Evolutionary conservation across 2,797 vertebrate genomes (phyloP).

Genomic region (Microcaecilia unicolor): DNA sequence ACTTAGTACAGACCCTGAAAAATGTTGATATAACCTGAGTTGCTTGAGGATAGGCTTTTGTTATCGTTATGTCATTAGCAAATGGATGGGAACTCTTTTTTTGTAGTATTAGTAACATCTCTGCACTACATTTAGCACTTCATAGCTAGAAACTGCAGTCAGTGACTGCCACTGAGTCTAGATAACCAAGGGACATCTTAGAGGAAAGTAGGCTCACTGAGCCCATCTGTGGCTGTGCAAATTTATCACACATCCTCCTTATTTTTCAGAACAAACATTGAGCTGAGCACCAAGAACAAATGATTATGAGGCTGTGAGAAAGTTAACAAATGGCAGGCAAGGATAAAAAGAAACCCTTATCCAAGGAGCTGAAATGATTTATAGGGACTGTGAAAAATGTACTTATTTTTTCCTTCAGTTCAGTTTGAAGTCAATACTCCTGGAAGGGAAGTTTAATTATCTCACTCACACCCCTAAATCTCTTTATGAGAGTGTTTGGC

Average conservation of each 20-base stretch:
- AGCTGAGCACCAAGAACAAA: conserved; percentile 3
- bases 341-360: neutral
- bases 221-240: neutral
- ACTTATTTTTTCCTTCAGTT: conserved; percentile 36
- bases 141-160: conserved; percentile 6
- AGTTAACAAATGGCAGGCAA: neutral
- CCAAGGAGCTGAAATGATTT: conserved; percentile 29
- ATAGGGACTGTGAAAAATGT: conserved; percentile 37
- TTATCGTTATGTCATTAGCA: too few species aligned
- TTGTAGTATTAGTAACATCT: too few species aligned
- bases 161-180: conserved; percentile 4
- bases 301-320: neutral
- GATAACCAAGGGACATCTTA: conserved; percentile 7
- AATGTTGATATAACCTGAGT: too few species aligned
- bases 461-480: conserved; percentile 44
- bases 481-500: conserved; percentile 44
- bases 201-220: neutral
- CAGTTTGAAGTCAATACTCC: conserved; percentile 38
- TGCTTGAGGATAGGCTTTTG: too few species aligned
- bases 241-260: neutral
- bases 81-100: too few species aligned
- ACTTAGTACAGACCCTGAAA: too few species aligned
- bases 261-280: neutral
- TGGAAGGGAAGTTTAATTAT: conserved; percentile 45
- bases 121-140: conserved; percentile 8